Evolutionary conservation across 2,113 vertebrate genomes (phyloP).

Genomic region (Dasypus novemcinctus): DNA sequence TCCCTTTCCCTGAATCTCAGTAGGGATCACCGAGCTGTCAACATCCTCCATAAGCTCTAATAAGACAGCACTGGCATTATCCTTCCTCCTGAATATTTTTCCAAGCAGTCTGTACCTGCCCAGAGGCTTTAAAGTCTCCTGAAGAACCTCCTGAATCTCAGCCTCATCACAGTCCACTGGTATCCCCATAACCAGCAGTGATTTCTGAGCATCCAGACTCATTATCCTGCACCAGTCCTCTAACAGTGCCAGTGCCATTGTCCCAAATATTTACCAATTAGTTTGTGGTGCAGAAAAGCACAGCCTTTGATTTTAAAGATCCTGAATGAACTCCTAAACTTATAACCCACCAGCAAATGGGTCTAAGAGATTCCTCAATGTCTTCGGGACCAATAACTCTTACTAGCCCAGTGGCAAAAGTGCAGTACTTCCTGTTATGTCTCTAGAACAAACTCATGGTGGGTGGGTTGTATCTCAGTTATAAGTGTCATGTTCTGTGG

Average conservation of each 20-base stretch:
- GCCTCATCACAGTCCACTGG: constrained; percentile 9
- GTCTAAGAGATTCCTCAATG: neutral
- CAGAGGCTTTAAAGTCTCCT: constrained; percentile 54
- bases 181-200: constrained; percentile 50
- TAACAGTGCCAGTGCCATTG: neutral
- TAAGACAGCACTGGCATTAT: constrained; percentile 18
- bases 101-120: constrained; percentile 44
- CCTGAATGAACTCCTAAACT: neutral
- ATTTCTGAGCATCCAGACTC: constrained; percentile 48
- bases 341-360: neutral
- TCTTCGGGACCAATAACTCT: neutral
- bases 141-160: constrained; percentile 48
- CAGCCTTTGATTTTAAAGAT: neutral
- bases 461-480: no score
- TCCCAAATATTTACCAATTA: fast-evolving
- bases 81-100: constrained; percentile 64
- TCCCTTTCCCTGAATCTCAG: constrained; percentile 54
- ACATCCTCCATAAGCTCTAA: neutral
- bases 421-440: neutral
- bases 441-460: neutral
- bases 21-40: neutral
- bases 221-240: constrained; percentile 60
- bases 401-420: neutral
- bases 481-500: neutral
- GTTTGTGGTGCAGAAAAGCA: neutral